Conservation (phyloP, 2,113 vertebrate genomes). For the Oxygymnocypris stewartii region DNA sequence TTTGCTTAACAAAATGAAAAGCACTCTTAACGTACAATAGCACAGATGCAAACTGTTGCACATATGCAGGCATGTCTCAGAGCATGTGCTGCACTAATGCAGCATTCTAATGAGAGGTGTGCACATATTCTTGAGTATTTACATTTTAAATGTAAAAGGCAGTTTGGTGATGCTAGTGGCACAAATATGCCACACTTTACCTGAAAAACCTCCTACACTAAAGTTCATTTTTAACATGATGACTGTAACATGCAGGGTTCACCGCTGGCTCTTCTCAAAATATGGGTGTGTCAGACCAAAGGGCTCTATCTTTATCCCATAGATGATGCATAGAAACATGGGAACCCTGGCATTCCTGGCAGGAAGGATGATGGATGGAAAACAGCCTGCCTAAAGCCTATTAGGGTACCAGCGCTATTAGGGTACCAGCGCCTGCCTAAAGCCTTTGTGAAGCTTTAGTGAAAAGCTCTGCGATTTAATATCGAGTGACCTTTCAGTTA, state of each 20-base stretch:
- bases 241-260: background rate
- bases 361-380: constrained; percentile 42
- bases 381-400: too few relatives aligned
- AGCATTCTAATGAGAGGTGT: too few relatives aligned
- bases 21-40: too few relatives aligned
- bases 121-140: too few relatives aligned
- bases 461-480: constrained; percentile 33
- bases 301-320: constrained; percentile 48
- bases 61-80: too few relatives aligned
- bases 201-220: background rate
- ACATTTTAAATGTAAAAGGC: background rate
- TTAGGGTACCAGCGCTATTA: too few relatives aligned
- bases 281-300: constrained; percentile 18
- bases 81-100: too few relatives aligned
- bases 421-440: constrained; percentile 14
- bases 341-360: constrained; percentile 31
- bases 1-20: too few relatives aligned
- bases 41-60: too few relatives aligned
- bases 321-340: constrained; percentile 40
- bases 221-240: background rate
- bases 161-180: background rate
- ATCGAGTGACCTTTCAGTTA: constrained; percentile 7
- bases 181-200: background rate
- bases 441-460: constrained; percentile 30
- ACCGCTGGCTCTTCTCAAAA: constrained; percentile 21